Evolutionary conservation across 2,113 vertebrate genomes (phyloP), one percentile per base, ranked within the genome.

Genomic region (Oryzias melastigma): DNA sequence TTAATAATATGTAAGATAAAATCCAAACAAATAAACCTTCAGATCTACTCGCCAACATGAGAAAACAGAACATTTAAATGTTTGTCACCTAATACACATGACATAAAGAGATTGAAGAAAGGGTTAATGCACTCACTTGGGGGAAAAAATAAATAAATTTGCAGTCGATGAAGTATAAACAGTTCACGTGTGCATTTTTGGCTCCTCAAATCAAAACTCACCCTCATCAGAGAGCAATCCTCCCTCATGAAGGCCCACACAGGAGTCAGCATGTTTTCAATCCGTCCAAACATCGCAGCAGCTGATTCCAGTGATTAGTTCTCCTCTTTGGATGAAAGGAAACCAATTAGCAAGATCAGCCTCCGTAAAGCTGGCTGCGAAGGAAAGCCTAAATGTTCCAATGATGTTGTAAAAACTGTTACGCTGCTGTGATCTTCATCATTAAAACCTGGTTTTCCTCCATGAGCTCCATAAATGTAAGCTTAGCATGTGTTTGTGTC

Each of bases 291-390:
- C 63, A 60, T 19, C 54, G 14, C 79, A 81, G 70, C 41, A 18
- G 58, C 75, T 82, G 78, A 80, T 85, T 70, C 77, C 20, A n/a
- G 77, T 81, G 75, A 88, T 84, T 86, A 84, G 75, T 84, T 81
- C 79, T 75, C 66, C 73, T 81, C 64, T 83, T 62, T 84, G 85
- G 75, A 81, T 88, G 87, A 82, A 84, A 81, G 79, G 63, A 83
- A 87, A 78, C 73, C 75, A 85, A 88, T 85, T 88, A 85, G 71
- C 50, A 60, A 72, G 81, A 82, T 81, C 83, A 87, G 76, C 83
- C 75, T 82, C 54, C 81, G 80, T 67, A 44, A 60, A 78, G 54
- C 46, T 57, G 53, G 71, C 42, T 46, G 61, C 55, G 58, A 78
- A 73, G 52, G 18, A 76, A 61, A 69, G 55, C 83, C 60, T 14